Evolutionary conservation across 2,797 vertebrate species (phyloP).

Genomic region (Galago senegalensis): DNA sequence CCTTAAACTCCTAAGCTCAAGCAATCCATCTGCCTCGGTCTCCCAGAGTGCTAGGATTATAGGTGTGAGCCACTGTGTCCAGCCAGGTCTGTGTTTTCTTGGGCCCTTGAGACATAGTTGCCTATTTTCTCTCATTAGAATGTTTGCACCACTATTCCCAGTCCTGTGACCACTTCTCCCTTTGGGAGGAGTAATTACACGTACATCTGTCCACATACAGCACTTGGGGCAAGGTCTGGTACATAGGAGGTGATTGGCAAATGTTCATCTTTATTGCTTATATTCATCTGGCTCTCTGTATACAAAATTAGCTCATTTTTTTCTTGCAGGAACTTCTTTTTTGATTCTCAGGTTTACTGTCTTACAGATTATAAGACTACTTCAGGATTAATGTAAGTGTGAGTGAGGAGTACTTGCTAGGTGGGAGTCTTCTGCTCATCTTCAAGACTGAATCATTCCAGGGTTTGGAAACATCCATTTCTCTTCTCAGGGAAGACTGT

Average conservation of each 20-base stretch:
- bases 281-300: neutral
- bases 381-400: neutral
- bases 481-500: constrained; percentile 9
- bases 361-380: constrained; percentile 26
- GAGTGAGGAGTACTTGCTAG: neutral
- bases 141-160: neutral
- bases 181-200: neutral
- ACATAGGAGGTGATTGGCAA: neutral
- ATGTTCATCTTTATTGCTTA: constrained; percentile 25
- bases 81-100: neutral
- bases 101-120: neutral
- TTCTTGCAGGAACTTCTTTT: constrained; percentile 41
- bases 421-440: neutral
- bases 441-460: neutral
- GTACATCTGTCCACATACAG: neutral
- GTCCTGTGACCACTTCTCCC: neutral
- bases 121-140: constrained; percentile 31
- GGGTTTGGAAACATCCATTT: constrained; percentile 38
- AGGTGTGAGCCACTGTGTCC: too few relatives aligned
- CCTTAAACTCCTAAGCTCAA: too few relatives aligned
- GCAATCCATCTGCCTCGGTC: too few relatives aligned
- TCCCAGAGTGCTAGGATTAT: too few relatives aligned
- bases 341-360: constrained; percentile 61
- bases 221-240: neutral
- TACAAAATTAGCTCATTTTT: neutral